Percentiles rank a stretch among this genome's conserved stretches.
These are phyloP conservation scores for Drosophila ohnishii DNA, from an alignment of 1,140 invertebrate species.

Conservation along the genomic window DNA sequence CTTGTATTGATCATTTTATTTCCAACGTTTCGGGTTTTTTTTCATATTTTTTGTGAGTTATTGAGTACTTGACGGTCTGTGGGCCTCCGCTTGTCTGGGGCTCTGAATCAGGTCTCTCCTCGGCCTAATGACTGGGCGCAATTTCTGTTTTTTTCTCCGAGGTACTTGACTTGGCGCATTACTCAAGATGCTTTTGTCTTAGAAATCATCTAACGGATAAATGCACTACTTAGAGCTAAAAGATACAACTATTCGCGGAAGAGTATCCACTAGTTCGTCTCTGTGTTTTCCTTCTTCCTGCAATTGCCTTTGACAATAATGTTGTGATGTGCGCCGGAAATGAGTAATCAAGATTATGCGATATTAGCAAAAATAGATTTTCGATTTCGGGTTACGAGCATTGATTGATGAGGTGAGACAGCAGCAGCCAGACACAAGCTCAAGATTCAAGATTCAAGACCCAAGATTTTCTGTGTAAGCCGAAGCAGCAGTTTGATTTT, in stretches of 20 bases:
- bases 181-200: conserved; percentile 72
- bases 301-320: conserved; percentile 75
- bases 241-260: conserved; percentile 18
- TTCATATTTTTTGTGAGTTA: conserved; percentile 62
- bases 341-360: conserved; percentile 80
- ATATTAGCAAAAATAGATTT: conserved; percentile 76
- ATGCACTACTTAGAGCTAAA: conserved; percentile 12
- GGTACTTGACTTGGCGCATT: conserved; percentile 55
- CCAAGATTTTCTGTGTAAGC: conserved; percentile 27
- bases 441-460: conserved; percentile 22
- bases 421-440: conserved; percentile 34
- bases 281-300: not conserved
- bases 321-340: conserved; percentile 73
- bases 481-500: conserved; percentile 18
- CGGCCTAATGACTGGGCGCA: conserved; percentile 68
- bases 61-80: conserved; percentile 71
- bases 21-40: conserved; percentile 36
- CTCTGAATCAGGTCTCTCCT: conserved; percentile 37
- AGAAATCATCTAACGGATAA: conserved; percentile 62
- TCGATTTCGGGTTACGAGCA: conserved; percentile 49
- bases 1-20: conserved; percentile 75
- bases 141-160: conserved; percentile 48
- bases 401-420: conserved; percentile 73
- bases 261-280: conserved; percentile 47
- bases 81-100: conserved; percentile 29